Conservation (phyloP, 2,797 vertebrate genomes). For the Esox lucius region DNA sequence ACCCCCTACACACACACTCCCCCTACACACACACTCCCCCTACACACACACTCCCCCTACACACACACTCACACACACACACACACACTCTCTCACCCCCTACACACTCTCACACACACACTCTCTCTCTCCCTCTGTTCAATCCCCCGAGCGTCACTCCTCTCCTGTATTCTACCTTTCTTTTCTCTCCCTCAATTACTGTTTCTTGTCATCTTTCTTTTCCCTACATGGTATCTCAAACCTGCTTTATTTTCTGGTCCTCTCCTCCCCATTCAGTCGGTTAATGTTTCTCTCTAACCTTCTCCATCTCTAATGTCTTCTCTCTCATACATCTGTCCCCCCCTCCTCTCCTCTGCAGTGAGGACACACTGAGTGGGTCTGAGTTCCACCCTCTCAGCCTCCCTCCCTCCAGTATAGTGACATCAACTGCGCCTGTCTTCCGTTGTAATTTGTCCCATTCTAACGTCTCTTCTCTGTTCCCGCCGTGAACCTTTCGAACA, state of each 20-base stretch:
- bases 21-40: no score
- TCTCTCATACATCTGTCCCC: not conserved
- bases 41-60: no score
- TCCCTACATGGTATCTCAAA: not conserved
- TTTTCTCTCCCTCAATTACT: conserved; percentile 2
- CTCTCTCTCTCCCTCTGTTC: conserved; percentile 6
- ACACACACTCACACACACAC: no score
- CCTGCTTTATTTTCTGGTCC: not conserved
- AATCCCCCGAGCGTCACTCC: conserved; percentile 7
- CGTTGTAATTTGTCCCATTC: not conserved
- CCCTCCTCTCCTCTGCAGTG: not conserved
- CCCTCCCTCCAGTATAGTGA: not conserved
- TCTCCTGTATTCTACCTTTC: not conserved
- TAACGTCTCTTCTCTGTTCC: not conserved
- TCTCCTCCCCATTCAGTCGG: not conserved
- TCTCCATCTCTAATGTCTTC: not conserved
- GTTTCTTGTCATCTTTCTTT: not conserved
- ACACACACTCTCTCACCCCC: no score
- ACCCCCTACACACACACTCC: no score
- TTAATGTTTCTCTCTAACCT: not conserved
- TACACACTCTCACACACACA: no score
- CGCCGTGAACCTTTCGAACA: not conserved
- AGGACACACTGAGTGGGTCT: not conserved
- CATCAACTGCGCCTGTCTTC: not conserved
- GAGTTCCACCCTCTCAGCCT: not conserved